Conservation (phyloP, 2,113 vertebrate species). For the Electrona antarctica region DNA sequence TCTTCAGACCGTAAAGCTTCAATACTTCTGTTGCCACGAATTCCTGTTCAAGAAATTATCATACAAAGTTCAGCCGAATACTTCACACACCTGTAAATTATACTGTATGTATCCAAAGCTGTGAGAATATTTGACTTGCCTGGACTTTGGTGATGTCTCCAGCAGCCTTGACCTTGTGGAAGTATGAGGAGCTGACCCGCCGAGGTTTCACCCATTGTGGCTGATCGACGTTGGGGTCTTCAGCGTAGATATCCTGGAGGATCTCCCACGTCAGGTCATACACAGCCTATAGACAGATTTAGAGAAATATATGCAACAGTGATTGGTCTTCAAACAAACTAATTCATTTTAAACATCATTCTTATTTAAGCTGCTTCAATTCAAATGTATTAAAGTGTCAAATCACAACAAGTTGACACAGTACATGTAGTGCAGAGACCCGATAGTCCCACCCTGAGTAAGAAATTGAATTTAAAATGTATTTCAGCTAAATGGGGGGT, state of each 20-base stretch:
- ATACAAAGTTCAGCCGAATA: neutral
- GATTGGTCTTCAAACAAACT: no score
- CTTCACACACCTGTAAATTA: neutral
- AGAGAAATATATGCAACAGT: neutral
- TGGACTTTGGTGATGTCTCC: slow-evolving; percentile 86
- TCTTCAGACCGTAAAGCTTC: slow-evolving; percentile 87
- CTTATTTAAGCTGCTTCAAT: no score
- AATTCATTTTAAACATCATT: no score
- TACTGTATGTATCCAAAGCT: slow-evolving; percentile 13
- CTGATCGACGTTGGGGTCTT: slow-evolving; percentile 88
- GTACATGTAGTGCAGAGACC: no score
- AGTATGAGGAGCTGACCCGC: slow-evolving; percentile 82
- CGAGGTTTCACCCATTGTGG: slow-evolving; percentile 92
- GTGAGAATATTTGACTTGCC: slow-evolving; percentile 71
- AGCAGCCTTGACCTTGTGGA: slow-evolving; percentile 85
- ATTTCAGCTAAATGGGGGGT: no score
- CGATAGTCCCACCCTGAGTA: no score
- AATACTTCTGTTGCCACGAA: slow-evolving; percentile 90
- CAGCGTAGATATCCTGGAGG: slow-evolving; percentile 91
- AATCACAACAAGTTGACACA: no score
- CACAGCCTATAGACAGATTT: slow-evolving; percentile 79
- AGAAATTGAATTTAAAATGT: no score
- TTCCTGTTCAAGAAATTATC: slow-evolving; percentile 72
- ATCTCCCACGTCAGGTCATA: slow-evolving; percentile 96
- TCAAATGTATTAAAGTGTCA: no score